A percentile compares a stretch with the other conserved stretches of the same genome.
These are phyloP conservation scores for Pseudopleuronectes americanus DNA, from an alignment of 2,797 vertebrate species.

Conservation along the genomic window DNA sequence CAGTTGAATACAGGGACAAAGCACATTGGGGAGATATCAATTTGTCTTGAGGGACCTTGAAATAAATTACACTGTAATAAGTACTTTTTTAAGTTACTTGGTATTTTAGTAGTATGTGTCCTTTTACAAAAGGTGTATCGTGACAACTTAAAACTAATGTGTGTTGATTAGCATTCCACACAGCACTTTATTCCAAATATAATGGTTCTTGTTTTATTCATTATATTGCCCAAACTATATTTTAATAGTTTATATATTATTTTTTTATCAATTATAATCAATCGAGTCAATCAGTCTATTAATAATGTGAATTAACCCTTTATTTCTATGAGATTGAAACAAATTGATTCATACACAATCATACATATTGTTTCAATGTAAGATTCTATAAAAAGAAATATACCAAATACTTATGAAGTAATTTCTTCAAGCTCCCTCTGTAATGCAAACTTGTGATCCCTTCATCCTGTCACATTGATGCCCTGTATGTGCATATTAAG, in stretches of 20 bases:
- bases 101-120: no score
- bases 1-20: background rate
- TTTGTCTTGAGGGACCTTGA: conserved; percentile 1
- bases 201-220: background rate
- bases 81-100: no score
- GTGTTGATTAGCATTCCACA: background rate
- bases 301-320: background rate
- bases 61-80: background rate
- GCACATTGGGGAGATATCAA: background rate
- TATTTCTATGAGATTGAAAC: background rate
- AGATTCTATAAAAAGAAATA: background rate
- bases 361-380: background rate
- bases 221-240: background rate
- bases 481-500: background rate
- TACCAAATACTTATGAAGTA: no score
- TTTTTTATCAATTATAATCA: background rate
- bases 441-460: background rate
- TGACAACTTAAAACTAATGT: no score
- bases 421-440: background rate
- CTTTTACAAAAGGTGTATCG: no score
- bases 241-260: background rate
- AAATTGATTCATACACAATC: background rate
- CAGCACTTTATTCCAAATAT: background rate
- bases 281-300: background rate
- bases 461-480: background rate